phyloP scores from a whole-genome alignment of 2,797 vertebrate species.

The Pogoniulus pusillus region DNA sequence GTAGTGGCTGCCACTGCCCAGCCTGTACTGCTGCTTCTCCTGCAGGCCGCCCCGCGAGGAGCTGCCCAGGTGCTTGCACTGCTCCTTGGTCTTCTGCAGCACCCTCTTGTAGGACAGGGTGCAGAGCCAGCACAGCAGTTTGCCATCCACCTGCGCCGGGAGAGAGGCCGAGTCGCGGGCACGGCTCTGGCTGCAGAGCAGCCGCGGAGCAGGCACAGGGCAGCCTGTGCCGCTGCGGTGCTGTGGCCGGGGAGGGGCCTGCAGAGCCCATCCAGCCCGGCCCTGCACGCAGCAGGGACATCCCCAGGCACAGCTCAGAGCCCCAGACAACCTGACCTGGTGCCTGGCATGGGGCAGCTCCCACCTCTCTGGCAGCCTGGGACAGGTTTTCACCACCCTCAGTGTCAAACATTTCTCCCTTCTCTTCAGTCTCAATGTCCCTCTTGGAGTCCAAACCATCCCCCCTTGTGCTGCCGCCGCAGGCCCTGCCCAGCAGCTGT shows the following conservation, averaged over 20 bases:
- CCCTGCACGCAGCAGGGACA: neutral
- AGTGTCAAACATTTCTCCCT: neutral
- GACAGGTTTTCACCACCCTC: neutral
- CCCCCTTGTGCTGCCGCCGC: neutral
- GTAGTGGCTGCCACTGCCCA: slow-evolving; percentile 75
- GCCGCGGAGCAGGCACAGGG: neutral
- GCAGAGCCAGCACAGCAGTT: slow-evolving; percentile 81
- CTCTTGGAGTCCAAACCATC: neutral
- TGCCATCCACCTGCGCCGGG: slow-evolving; percentile 77
- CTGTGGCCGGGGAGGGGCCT: neutral
- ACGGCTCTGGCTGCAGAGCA: neutral
- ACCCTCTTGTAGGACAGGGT: slow-evolving; percentile 80
- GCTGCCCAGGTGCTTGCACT: slow-evolving; percentile 78
- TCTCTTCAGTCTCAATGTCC: neutral
- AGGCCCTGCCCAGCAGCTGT: neutral
- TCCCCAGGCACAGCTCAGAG: neutral
- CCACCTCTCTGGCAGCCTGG: neutral
- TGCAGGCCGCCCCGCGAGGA: slow-evolving; percentile 74
- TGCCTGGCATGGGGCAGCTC: neutral
- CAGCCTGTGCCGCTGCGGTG: neutral
- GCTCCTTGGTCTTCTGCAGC: slow-evolving; percentile 83
- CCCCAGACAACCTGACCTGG: neutral
- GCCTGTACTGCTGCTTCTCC: slow-evolving; percentile 77
- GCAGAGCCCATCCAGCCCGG: neutral
- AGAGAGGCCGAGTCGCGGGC: neutral